Evolutionary conservation across 2,888 invertebrate genomes (phyloP).

Genomic region (Callosobruchus maculatus): DNA sequence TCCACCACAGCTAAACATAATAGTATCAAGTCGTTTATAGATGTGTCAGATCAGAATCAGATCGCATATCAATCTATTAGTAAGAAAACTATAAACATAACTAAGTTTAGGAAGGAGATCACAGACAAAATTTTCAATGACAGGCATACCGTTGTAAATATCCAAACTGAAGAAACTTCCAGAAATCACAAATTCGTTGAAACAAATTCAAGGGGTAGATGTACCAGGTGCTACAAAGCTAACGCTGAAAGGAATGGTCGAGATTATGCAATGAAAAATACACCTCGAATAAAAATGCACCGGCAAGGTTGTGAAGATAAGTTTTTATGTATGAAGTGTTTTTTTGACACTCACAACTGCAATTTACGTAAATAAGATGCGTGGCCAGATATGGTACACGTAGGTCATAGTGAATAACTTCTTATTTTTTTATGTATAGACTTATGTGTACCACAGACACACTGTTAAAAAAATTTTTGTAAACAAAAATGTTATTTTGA

Average conservation of each 20-base stretch:
- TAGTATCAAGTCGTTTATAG: conserved; percentile 10
- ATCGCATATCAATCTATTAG: conserved; percentile 2
- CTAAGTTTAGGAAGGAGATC: neutral
- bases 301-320: neutral
- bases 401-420: neutral
- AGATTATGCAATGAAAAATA: neutral
- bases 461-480: neutral
- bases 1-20: conserved; percentile 12
- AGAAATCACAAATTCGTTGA: neutral
- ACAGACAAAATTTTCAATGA: neutral
- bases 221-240: neutral
- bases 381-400: conserved; percentile 6
- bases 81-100: conserved; percentile 1
- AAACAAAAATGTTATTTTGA: too few species aligned
- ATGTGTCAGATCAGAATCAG: conserved; percentile 13
- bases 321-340: conserved; percentile 7
- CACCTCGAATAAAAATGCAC: neutral
- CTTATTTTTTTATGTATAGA: neutral
- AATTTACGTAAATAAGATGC: conserved; percentile 6
- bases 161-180: neutral
- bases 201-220: neutral
- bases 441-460: conserved; percentile 3
- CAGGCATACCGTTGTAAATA: neutral
- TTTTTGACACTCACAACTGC: conserved; percentile 5
- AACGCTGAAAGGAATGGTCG: neutral